A percentile compares a stretch with the other conserved stretches of the same genome.
phyloP scores from a whole-genome alignment of 2,888 invertebrate genomes.

The Syrista parreyssii region DNA sequence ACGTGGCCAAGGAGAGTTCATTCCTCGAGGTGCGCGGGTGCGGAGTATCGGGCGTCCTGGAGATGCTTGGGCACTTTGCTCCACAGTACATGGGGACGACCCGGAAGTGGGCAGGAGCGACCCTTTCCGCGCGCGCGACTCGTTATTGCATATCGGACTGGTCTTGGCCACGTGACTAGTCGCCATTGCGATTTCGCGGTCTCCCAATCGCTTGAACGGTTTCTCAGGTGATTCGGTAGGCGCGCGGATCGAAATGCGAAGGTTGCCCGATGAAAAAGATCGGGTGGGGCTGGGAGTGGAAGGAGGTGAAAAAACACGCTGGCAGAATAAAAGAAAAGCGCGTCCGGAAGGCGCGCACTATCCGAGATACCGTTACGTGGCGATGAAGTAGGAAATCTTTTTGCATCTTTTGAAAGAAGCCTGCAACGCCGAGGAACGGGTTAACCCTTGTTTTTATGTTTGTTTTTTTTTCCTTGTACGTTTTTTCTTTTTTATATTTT shows the following conservation, averaged over 20 bases:
- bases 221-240: too few species aligned
- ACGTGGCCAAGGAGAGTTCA: too few species aligned
- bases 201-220: too few species aligned
- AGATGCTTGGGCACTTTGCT: too few species aligned
- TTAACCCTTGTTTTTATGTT: conserved; percentile 48
- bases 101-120: too few species aligned
- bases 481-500: neutral
- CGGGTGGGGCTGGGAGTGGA: conserved; percentile 26
- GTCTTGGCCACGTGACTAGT: too few species aligned
- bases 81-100: too few species aligned
- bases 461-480: conserved; percentile 31
- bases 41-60: too few species aligned
- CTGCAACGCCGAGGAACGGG: conserved; percentile 25
- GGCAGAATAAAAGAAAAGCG: neutral
- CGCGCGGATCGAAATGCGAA: neutral
- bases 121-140: too few species aligned
- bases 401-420: conserved; percentile 21
- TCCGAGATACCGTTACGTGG: conserved; percentile 33
- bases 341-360: conserved; percentile 2
- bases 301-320: conserved; percentile 36
- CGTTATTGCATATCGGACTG: too few species aligned
- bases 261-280: neutral
- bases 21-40: too few species aligned
- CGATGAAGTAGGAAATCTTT: conserved; percentile 30
- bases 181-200: too few species aligned